Conservation (phyloP, 1,140 invertebrate genomes). For the Lordiphosa mommai region DNA sequence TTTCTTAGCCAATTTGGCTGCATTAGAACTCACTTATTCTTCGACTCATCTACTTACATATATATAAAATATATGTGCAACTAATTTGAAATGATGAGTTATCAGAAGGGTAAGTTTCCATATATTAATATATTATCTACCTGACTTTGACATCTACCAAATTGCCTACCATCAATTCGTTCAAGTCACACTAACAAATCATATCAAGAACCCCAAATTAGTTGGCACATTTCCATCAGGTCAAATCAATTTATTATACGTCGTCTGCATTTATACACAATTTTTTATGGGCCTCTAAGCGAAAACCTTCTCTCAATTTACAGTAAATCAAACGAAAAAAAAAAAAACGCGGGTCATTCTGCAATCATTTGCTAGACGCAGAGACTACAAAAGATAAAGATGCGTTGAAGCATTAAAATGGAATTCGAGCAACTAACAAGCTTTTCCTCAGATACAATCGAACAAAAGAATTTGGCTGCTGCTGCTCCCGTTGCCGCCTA, state of each 20-base stretch:
- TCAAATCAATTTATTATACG: slow-evolving; percentile 42
- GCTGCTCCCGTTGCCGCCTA: slow-evolving; percentile 39
- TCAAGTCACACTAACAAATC: neutral
- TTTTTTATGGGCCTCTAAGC: slow-evolving; percentile 20
- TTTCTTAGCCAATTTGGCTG: neutral
- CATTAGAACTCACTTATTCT: neutral
- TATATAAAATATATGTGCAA: slow-evolving; percentile 53
- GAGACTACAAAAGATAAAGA: slow-evolving; percentile 58
- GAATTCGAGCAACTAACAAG: slow-evolving; percentile 7
- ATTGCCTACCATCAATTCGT: slow-evolving; percentile 17
- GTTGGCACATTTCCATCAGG: slow-evolving; percentile 21
- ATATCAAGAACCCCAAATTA: slow-evolving; percentile 31
- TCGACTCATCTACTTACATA: slow-evolving; percentile 17
- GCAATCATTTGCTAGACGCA: slow-evolving; percentile 62
- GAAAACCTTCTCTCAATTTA: slow-evolving; percentile 45
- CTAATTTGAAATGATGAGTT: slow-evolving; percentile 69
- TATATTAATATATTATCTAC: slow-evolving; percentile 5
- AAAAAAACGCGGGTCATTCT: slow-evolving; percentile 62
- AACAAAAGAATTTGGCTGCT: slow-evolving; percentile 31
- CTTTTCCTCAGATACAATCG: slow-evolving; percentile 16
- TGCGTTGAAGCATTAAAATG: slow-evolving; percentile 55
- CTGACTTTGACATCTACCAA: slow-evolving; percentile 40
- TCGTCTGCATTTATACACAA: slow-evolving; percentile 26
- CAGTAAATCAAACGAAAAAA: slow-evolving; percentile 67
- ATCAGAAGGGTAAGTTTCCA: slow-evolving; percentile 71